Conservation (phyloP, 2,797 vertebrate genomes). For the Enteromius anoplus region DNA sequence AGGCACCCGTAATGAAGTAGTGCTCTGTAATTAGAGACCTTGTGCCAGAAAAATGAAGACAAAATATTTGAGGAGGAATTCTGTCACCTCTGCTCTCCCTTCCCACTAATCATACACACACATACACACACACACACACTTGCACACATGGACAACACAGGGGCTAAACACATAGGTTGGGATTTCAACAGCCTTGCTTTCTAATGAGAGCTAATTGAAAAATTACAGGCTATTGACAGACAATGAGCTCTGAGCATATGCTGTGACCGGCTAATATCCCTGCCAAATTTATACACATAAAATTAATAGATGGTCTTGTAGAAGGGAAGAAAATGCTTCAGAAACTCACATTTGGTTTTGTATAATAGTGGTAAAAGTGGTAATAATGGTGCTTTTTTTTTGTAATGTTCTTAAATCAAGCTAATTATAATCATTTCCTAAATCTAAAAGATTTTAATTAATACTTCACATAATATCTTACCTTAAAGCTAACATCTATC, state of each 20-base stretch:
- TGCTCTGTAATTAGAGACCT: slow-evolving; percentile 82
- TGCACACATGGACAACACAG: slow-evolving; percentile 69
- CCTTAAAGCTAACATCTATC: neutral
- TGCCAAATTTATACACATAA: slow-evolving; percentile 47
- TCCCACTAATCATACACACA: slow-evolving; percentile 80
- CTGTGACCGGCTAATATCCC: slow-evolving; percentile 54
- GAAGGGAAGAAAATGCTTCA: neutral
- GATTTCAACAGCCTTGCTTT: slow-evolving; percentile 75
- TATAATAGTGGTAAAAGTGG: neutral
- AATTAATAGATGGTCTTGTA: slow-evolving; percentile 46
- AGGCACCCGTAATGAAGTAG: slow-evolving; percentile 80
- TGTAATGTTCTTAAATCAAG: neutral
- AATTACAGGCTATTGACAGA: slow-evolving; percentile 77
- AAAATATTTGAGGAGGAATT: slow-evolving; percentile 87
- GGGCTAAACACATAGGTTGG: slow-evolving; percentile 74
- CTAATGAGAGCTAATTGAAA: slow-evolving; percentile 84
- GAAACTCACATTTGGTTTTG: neutral
- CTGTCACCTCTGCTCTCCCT: slow-evolving; percentile 82
- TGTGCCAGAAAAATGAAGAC: slow-evolving; percentile 82
- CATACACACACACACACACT: neutral
- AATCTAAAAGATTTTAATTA: neutral
- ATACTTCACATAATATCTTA: neutral
- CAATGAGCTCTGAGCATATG: slow-evolving; percentile 60
- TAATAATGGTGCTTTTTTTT: neutral
- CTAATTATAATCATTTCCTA: neutral